Conservation (phyloP, 1,140 invertebrate species). For the Belonocnema kinseyi region DNA sequence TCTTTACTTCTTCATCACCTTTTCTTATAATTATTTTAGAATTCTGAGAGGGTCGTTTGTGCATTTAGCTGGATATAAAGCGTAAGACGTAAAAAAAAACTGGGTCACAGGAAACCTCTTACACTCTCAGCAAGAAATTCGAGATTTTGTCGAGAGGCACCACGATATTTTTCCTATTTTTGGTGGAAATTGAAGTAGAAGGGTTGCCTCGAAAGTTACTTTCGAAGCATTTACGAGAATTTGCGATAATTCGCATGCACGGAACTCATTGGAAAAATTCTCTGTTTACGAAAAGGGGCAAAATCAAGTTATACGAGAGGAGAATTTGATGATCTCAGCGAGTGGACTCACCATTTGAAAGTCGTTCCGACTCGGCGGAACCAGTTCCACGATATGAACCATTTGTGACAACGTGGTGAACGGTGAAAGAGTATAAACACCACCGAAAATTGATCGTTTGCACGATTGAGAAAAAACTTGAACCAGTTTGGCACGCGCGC, state of each 20-base stretch:
- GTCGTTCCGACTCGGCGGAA: conserved; percentile 75
- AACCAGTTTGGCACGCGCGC: conserved; percentile 28
- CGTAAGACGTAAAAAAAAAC: neutral
- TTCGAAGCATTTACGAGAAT: conserved; percentile 3
- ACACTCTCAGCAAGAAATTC: neutral
- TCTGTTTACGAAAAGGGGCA: neutral
- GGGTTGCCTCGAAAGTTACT: neutral
- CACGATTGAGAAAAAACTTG: conserved; percentile 16
- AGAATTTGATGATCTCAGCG: conserved; percentile 1
- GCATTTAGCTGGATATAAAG: neutral
- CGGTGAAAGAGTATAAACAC: conserved; percentile 15
- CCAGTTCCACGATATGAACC: conserved; percentile 74
- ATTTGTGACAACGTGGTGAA: conserved; percentile 63
- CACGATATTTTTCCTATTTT: neutral
- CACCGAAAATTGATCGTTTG: conserved; percentile 14
- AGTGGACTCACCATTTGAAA: conserved; percentile 71
- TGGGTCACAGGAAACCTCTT: conserved; percentile 21
- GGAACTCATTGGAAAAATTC: neutral
- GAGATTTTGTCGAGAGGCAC: neutral
- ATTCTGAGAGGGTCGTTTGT: neutral
- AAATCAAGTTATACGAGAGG: neutral
- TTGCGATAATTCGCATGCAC: neutral
- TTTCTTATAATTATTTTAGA: neutral
- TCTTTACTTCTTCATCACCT: neutral
- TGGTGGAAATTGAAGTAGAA: conserved; percentile 6